phyloP scores from a whole-genome alignment of 1,140 invertebrate genomes.

The Pemphigus obesinymphae region DNA sequence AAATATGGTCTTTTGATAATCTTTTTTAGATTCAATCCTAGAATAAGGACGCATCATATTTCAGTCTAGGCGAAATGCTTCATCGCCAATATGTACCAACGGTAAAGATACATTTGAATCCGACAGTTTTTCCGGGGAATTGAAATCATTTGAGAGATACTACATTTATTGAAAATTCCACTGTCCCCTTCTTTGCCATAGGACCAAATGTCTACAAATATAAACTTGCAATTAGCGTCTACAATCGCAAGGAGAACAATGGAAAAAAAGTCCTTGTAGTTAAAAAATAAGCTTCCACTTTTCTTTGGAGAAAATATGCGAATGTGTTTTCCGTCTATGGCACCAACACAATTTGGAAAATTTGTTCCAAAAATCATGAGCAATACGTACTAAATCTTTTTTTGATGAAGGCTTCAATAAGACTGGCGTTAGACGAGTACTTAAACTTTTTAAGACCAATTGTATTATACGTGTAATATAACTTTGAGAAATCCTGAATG shows the following conservation, averaged over 20 bases:
- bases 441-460: constrained; percentile 23
- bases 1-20: constrained; percentile 43
- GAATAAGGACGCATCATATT: not conserved
- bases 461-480: constrained; percentile 8
- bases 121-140: constrained; percentile 3
- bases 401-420: no score
- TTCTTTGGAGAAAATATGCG: no score
- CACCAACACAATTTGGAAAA: constrained; percentile 19
- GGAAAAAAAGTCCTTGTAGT: constrained; percentile 1
- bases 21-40: not conserved
- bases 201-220: no score
- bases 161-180: constrained; percentile 23
- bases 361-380: constrained; percentile 12
- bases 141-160: not conserved
- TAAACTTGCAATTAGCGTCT: no score
- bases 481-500: no score
- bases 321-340: no score
- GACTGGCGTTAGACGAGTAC: no score
- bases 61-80: not conserved
- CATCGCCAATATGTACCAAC: not conserved
- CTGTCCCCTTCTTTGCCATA: no score
- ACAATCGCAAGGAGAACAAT: constrained; percentile 19
- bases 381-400: constrained; percentile 14
- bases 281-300: no score
- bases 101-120: not conserved